Conservation (phyloP, 2,888 invertebrate species). For the Boloria selene region DNA sequence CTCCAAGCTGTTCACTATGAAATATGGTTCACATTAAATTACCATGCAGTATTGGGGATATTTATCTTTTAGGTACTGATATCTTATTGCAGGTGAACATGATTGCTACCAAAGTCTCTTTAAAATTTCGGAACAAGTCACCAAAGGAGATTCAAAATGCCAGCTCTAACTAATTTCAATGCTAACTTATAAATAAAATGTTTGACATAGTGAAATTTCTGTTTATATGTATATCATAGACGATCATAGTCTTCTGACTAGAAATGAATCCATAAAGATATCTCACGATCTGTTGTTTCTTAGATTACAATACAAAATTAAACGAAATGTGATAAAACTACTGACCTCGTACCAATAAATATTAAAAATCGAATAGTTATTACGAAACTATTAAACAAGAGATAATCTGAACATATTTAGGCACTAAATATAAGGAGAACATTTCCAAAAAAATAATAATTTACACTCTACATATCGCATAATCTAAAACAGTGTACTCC, state of each 20-base stretch:
- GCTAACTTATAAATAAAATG: conserved; percentile 49
- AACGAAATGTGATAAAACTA: conserved; percentile 64
- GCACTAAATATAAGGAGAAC: conserved; percentile 70
- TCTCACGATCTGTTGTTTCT: conserved; percentile 62
- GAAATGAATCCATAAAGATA: conserved; percentile 72
- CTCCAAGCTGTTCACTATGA: conserved; percentile 18
- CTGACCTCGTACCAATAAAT: conserved; percentile 80
- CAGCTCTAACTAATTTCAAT: conserved; percentile 39
- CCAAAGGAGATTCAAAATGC: conserved; percentile 34
- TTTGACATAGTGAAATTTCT: conserved; percentile 29
- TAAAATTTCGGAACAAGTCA: conserved; percentile 4
- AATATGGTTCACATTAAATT: conserved; percentile 14
- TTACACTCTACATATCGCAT: conserved; percentile 74
- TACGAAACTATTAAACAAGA: conserved; percentile 69
- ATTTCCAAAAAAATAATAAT: conserved; percentile 68
- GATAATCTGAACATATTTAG: conserved; percentile 74
- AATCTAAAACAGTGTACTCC: conserved; percentile 69
- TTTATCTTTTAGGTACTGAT: background rate
- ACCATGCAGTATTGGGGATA: background rate
- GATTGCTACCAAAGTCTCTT: background rate
- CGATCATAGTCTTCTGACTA: conserved; percentile 78
- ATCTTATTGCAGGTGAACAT: background rate
- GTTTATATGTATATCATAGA: conserved; percentile 58
- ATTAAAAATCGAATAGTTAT: conserved; percentile 70
- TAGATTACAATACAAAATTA: conserved; percentile 57